These are phyloP conservation scores for Falco naumanni DNA, from an alignment of 2,797 vertebrate species.

Conservation along the genomic window DNA sequence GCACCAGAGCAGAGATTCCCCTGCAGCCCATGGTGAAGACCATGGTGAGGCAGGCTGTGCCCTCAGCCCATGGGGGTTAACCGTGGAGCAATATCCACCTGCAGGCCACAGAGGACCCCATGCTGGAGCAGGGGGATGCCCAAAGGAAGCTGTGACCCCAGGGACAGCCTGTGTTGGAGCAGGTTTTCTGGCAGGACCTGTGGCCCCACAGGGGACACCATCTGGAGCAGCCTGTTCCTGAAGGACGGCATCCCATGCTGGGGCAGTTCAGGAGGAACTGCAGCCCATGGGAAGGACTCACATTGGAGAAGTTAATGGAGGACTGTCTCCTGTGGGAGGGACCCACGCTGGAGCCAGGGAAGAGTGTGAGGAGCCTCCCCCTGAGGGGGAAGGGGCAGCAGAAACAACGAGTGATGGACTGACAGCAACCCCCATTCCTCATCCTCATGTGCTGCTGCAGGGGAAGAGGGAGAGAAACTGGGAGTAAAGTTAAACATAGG, in stretches of 20 bases:
- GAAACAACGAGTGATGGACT: neutral
- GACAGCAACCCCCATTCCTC: too few species aligned
- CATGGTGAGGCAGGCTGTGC: neutral
- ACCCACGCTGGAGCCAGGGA: too few species aligned
- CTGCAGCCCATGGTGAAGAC: neutral
- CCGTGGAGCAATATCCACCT: too few species aligned
- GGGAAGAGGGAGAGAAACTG: neutral
- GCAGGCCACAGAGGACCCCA: too few species aligned
- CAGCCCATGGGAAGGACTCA: neutral
- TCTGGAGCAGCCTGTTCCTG: neutral
- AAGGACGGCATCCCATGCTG: neutral
- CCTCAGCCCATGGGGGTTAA: neutral
- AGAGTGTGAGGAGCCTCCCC: too few species aligned
- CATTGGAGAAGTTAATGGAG: accelerated
- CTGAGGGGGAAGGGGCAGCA: neutral
- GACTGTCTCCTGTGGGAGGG: neutral
- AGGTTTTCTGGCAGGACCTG: neutral
- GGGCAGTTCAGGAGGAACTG: neutral
- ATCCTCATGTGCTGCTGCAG: neutral
- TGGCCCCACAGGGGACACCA: neutral
- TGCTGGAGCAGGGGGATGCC: too few species aligned
- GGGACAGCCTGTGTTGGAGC: too few species aligned
- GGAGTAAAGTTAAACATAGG: neutral
- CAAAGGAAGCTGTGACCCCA: too few species aligned
- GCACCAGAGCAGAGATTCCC: neutral